A percentile compares a stretch with the other conserved stretches of the same genome.
These are phyloP conservation scores for Brachyistius frenatus DNA, from an alignment of 2,113 vertebrate genomes.

Conservation along the genomic window DNA sequence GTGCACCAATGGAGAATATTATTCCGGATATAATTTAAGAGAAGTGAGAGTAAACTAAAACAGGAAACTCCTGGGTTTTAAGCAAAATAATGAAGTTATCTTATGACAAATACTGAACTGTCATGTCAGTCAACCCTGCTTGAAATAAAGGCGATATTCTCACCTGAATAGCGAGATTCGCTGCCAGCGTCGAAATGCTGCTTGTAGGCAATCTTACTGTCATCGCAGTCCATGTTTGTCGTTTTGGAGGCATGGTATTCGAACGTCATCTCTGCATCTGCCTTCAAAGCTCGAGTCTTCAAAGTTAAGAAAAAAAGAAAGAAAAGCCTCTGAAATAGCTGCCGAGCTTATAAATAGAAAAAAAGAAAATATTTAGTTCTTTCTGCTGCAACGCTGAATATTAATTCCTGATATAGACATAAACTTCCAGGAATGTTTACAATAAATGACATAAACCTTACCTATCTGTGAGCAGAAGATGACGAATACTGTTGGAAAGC, in stretches of 20 bases:
- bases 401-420: background rate
- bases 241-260: conserved; percentile 35
- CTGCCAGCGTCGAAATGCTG: conserved; percentile 11
- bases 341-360: background rate
- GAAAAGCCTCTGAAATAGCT: background rate
- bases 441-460: conserved; percentile 25
- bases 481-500: too few relatives aligned
- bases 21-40: too few relatives aligned
- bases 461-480: conserved; percentile 9
- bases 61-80: too few relatives aligned
- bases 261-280: conserved; percentile 50
- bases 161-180: conserved; percentile 45
- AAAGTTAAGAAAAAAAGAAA: background rate
- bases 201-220: conserved; percentile 54
- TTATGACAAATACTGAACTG: too few relatives aligned
- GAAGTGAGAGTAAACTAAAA: too few relatives aligned
- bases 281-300: background rate
- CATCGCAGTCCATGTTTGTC: conserved; percentile 39
- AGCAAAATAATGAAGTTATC: too few relatives aligned
- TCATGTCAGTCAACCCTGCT: too few relatives aligned
- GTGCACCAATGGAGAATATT: too few relatives aligned
- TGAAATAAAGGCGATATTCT: too few relatives aligned
- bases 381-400: background rate
- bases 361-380: background rate
- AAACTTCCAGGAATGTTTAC: background rate